Conservation (phyloP, 2,888 invertebrate genomes). For the Eupithecia dodoneata region DNA sequence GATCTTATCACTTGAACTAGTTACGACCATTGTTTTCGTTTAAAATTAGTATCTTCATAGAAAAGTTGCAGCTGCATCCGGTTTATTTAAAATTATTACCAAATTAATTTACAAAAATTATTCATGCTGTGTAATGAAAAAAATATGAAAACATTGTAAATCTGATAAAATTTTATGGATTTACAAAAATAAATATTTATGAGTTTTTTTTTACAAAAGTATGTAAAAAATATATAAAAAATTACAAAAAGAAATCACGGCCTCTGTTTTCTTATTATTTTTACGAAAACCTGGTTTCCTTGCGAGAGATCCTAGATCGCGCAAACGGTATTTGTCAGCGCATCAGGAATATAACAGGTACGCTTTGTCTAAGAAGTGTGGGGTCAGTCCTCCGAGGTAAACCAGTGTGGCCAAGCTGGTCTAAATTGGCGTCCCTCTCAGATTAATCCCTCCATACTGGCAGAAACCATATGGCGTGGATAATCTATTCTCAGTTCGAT, state of each 20-base stretch:
- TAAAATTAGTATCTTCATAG: constrained; percentile 20
- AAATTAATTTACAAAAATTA: neutral
- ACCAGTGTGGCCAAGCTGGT: constrained; percentile 21
- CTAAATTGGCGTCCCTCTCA: constrained; percentile 17
- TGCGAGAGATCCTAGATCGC: constrained; percentile 6
- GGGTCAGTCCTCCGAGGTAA: constrained; percentile 20
- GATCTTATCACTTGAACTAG: constrained; percentile 67
- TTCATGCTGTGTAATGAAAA: neutral
- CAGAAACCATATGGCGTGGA: neutral
- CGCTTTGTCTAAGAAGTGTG: neutral
- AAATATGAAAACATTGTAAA: neutral
- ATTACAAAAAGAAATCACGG: neutral
- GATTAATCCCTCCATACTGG: neutral
- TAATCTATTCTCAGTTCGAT: neutral
- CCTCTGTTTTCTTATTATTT: neutral
- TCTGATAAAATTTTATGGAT: neutral
- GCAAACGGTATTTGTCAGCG: constrained; percentile 11
- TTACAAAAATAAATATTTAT: neutral
- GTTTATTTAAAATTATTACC: constrained; percentile 18
- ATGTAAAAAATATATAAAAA: neutral
- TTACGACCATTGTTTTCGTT: constrained; percentile 25
- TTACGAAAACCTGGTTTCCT: neutral
- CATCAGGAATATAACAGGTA: neutral
- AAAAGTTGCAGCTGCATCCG: constrained; percentile 42
- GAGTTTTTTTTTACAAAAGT: neutral